A percentile compares a stretch with the other conserved stretches of the same genome.
Conservation (phyloP, 2,113 vertebrate species). For the Vanacampus margaritifer region DNA sequence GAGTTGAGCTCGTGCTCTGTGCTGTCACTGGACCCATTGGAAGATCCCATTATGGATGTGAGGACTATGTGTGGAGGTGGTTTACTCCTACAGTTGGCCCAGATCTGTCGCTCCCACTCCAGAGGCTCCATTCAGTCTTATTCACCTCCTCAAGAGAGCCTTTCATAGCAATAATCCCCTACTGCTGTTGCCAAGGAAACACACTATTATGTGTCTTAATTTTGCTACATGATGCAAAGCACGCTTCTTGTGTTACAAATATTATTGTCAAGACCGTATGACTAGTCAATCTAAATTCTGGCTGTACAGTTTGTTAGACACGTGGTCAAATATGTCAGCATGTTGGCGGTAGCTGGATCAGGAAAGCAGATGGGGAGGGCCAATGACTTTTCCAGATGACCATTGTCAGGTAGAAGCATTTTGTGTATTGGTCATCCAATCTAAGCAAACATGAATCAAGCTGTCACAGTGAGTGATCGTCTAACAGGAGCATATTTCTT, state of each 20-base stretch:
- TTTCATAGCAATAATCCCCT: slow-evolving; percentile 52
- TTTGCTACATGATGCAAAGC: slow-evolving; percentile 13
- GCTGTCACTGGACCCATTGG: slow-evolving; percentile 22
- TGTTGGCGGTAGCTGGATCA: slow-evolving; percentile 10
- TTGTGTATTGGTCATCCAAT: slow-evolving; percentile 22
- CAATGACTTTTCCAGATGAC: slow-evolving; percentile 24
- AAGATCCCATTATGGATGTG: slow-evolving; percentile 31
- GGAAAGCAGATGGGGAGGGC: slow-evolving; percentile 39
- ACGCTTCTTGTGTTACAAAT: slow-evolving; percentile 25
- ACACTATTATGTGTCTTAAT: slow-evolving; percentile 29
- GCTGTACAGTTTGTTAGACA: slow-evolving; percentile 25
- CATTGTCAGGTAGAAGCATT: slow-evolving; percentile 11
- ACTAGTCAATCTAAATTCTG: slow-evolving; percentile 22
- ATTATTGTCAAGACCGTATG: slow-evolving; percentile 13
- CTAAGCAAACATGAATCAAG: slow-evolving; percentile 38
- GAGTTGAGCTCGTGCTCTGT: slow-evolving; percentile 18
- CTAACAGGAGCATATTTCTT: slow-evolving; percentile 6
- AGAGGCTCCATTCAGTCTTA: slow-evolving; percentile 45
- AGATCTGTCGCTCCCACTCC: slow-evolving; percentile 56
- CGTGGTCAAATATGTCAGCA: slow-evolving; percentile 32
- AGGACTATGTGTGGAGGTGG: slow-evolving; percentile 49
- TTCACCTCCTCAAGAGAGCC: slow-evolving; percentile 42
- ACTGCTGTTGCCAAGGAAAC: slow-evolving; percentile 48
- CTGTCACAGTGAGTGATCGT: slow-evolving; percentile 16
- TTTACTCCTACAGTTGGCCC: slow-evolving; percentile 54